phyloP scores from a whole-genome alignment of 2,797 vertebrate genomes.

The Knipowitschia caucasica region DNA sequence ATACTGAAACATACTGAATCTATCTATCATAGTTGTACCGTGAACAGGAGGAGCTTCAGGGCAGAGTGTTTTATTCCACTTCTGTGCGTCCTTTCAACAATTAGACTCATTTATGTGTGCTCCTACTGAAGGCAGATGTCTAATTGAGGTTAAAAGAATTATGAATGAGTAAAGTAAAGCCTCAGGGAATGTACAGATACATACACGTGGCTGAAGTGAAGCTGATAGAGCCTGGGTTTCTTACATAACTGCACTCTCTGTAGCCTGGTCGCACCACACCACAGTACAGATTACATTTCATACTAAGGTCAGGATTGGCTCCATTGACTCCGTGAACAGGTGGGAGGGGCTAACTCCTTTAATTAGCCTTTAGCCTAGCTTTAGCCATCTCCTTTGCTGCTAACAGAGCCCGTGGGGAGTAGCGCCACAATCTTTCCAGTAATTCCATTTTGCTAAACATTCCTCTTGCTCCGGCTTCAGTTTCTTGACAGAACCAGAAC shows the following conservation, averaged over 20 bases:
- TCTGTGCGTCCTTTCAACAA: conserved; percentile 43
- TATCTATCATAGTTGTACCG: conserved; percentile 32
- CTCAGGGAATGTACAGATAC: conserved; percentile 33
- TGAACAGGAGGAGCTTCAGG: conserved; percentile 37
- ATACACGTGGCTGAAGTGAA: conserved; percentile 34
- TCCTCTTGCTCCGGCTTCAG: no score
- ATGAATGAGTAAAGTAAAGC: conserved; percentile 67
- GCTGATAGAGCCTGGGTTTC: not conserved
- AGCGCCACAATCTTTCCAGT: no score
- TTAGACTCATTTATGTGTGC: conserved; percentile 59
- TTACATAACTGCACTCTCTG: conserved; percentile 23
- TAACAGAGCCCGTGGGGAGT: no score
- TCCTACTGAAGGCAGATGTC: conserved; percentile 62
- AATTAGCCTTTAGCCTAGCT: no score
- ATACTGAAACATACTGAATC: conserved; percentile 15
- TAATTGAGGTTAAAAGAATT: conserved; percentile 71
- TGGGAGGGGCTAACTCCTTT: no score
- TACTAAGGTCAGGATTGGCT: no score
- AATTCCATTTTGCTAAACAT: no score
- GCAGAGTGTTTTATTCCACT: conserved; percentile 45
- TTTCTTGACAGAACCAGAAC: no score
- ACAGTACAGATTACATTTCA: no score
- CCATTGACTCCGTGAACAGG: no score
- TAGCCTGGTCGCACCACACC: no score
- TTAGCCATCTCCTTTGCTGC: no score